Percentiles rank a stretch among this genome's conserved stretches.
phyloP scores from a whole-genome alignment of 2,113 vertebrate species.

The Lontra canadensis region DNA sequence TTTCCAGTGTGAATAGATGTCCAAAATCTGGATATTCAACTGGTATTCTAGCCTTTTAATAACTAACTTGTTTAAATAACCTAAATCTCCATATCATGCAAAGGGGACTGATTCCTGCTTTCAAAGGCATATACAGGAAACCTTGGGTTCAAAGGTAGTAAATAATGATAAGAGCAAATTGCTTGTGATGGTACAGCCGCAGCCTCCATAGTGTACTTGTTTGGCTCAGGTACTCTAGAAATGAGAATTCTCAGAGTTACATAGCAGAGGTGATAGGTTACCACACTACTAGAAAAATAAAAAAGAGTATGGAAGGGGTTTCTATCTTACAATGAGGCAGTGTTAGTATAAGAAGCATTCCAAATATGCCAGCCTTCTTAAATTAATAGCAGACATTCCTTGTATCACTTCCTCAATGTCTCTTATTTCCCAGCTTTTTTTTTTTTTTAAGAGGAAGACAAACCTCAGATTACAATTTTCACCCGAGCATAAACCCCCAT shows the following conservation, averaged over 20 bases:
- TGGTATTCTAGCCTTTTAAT: slow-evolving; percentile 46
- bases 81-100: slow-evolving; percentile 14
- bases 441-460: slow-evolving; percentile 27
- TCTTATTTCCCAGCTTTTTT: slow-evolving; percentile 35
- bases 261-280: background rate
- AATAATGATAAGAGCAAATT: slow-evolving; percentile 21
- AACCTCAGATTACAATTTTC: slow-evolving; percentile 28
- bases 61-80: slow-evolving; percentile 38
- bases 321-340: slow-evolving; percentile 29
- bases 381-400: slow-evolving; percentile 11
- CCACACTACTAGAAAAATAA: background rate
- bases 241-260: slow-evolving; percentile 36
- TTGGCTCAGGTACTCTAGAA: slow-evolving; percentile 54
- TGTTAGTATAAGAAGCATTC: slow-evolving; percentile 57
- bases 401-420: background rate
- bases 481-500: background rate
- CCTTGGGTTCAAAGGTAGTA: background rate
- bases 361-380: background rate
- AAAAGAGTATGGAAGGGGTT: background rate
- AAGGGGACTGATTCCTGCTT: background rate
- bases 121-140: background rate
- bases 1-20: slow-evolving; percentile 33
- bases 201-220: background rate
- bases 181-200: background rate
- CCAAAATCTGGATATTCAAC: slow-evolving; percentile 31